Base-by-base conservation (phyloP, 2,113 vertebrate species). In the Thymallus thymallus region DNA sequence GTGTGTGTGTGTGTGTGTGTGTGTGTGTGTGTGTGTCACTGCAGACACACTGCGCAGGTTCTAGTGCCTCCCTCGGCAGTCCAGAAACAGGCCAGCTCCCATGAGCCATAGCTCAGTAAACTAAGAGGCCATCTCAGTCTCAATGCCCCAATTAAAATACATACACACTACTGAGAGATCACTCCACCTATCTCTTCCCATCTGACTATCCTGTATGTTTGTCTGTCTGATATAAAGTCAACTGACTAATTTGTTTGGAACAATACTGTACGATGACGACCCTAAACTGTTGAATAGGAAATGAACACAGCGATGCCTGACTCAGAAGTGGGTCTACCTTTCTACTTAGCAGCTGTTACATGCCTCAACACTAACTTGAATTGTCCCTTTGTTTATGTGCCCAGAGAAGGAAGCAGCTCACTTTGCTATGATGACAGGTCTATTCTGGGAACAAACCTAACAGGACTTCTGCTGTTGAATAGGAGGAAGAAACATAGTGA, bases 11-110 rank as follows among this genome's bases (percentile, higher is more conserved):
- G 10, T 32, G 32, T 35, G 35, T 41, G 35, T 41, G 13, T 29
- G n/a, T 48, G 35, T 18, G 30, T 45, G 35, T 63, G 10, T 32
- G 32, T 35, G 35, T 41, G 35, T 41, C n/a, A n/a, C n/a, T n/a
- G n/a, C n/a, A n/a, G n/a, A n/a, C n/a, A n/a, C 5, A 58, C 13
- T n/a, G 63, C 23, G 9, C 67, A 76, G 64, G 65, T 72, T 82
- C 64, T 78, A 69, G 71, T 56, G 23, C 64, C 18, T 88, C 86
- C 85, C 88, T 78, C 46, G 77, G 75, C 3, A 86, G 74, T 69
- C 48, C 81, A 83, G 73, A 91, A 89, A 64, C 82, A 91, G 89
- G 77, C 84, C 88, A 91, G 84, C 84, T 89, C 90, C 86, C 90
- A 56, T 32, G 82, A 26, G 88, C 5, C 77, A 6, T 77, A 62